Percentiles rank a stretch among this genome's conserved stretches.
Conservation (phyloP, 2,113 vertebrate species). For the Xiphophorus couchianus region DNA sequence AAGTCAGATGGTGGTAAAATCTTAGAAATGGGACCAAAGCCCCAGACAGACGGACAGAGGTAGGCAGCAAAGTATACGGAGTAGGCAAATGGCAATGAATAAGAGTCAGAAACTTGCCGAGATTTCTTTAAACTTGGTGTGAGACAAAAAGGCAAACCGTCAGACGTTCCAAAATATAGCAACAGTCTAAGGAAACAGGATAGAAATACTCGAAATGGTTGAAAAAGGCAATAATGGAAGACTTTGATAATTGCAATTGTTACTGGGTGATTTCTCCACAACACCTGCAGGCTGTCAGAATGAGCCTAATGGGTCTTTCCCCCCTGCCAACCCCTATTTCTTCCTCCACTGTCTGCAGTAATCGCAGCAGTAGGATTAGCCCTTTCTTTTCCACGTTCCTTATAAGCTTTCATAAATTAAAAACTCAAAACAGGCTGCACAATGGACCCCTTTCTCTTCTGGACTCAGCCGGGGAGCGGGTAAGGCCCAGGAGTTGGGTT, state of each 20-base stretch:
- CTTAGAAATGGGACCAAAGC: slow-evolving; percentile 1
- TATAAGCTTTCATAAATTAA: slow-evolving; percentile 10
- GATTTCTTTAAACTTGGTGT: not conserved
- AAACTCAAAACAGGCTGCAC: slow-evolving; percentile 23
- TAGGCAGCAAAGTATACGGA: not conserved
- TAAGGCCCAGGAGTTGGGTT: slow-evolving; percentile 29
- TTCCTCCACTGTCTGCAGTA: slow-evolving; percentile 3
- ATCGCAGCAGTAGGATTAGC: slow-evolving; percentile 28
- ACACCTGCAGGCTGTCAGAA: slow-evolving; percentile 45
- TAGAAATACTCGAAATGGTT: not conserved
- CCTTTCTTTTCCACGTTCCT: slow-evolving; percentile 5
- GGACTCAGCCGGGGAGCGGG: slow-evolving; percentile 32
- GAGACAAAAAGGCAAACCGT: not conserved
- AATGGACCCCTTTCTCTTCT: slow-evolving; percentile 61
- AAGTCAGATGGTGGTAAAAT: not conserved
- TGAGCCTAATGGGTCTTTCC: not conserved
- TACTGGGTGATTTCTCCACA: slow-evolving; percentile 22
- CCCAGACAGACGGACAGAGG: not conserved
- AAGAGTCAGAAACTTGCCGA: not conserved
- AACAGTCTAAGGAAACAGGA: not conserved
- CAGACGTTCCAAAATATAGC: not conserved
- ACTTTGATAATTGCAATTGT: not conserved
- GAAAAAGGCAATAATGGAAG: not conserved
- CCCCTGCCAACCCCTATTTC: not conserved
- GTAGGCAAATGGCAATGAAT: no score